These are phyloP conservation scores for Stichopus horrens DNA, from an alignment of 53 echinoderm and acorn worm genomes.

Conservation along the genomic window DNA sequence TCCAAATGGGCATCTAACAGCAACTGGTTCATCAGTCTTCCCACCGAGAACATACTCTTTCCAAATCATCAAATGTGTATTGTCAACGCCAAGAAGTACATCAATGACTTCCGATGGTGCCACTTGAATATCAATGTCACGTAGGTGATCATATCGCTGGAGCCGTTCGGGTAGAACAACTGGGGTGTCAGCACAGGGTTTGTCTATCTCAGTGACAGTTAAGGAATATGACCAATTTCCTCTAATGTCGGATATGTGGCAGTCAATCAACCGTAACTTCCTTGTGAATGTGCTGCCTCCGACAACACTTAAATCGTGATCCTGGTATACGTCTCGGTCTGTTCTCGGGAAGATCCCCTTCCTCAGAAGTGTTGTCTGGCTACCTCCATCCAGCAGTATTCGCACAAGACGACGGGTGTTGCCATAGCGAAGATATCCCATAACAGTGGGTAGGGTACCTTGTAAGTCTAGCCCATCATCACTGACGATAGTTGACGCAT, in stretches of 20 bases:
- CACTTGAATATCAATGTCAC: conserved; percentile 50
- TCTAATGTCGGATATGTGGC: conserved; percentile 57
- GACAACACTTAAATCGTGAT: conserved; percentile 70
- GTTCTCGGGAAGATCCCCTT: conserved; percentile 63
- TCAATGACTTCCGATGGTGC: conserved; percentile 73
- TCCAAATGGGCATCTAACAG: conserved; percentile 70
- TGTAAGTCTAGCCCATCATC: conserved; percentile 38
- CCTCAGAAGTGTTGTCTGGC: conserved; percentile 69
- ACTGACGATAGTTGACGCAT: conserved; percentile 40
- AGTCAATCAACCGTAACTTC: conserved; percentile 65
- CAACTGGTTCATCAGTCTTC: conserved; percentile 57
- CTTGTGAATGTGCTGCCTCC: conserved; percentile 62
- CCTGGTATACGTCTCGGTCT: conserved; percentile 58
- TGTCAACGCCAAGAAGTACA: conserved; percentile 68
- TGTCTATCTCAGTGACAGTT: conserved; percentile 69
- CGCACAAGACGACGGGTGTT: conserved; percentile 55
- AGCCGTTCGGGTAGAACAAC: conserved; percentile 56
- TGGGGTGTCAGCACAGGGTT: conserved; percentile 67
- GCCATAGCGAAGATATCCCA: conserved; percentile 65
- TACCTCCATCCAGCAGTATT: conserved; percentile 70
- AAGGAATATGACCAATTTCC: conserved; percentile 69
- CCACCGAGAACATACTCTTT: conserved; percentile 64
- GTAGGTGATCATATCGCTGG: conserved; percentile 55
- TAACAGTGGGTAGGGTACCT: conserved; percentile 67
- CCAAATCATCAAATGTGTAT: conserved; percentile 70